Evolutionary conservation across 2,888 invertebrate genomes (phyloP).

Genomic region (Dilophus febrilis): DNA sequence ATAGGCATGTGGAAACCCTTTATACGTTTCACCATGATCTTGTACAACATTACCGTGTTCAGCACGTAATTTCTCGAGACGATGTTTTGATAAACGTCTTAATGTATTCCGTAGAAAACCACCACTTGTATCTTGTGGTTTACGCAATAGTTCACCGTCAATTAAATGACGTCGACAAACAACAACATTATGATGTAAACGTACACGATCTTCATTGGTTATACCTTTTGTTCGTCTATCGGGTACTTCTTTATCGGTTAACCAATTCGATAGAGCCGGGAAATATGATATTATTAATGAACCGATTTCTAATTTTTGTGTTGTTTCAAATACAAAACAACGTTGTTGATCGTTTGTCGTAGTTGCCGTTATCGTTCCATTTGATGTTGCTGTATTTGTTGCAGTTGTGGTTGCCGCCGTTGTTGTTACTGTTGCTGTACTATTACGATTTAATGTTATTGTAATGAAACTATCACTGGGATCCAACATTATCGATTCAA

Average conservation of each 20-base stretch:
- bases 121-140: conserved; percentile 70
- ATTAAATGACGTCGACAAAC: conserved; percentile 67
- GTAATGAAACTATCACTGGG: conserved; percentile 86
- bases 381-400: too few relatives aligned
- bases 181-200: conserved; percentile 74
- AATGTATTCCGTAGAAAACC: conserved; percentile 78
- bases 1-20: conserved; percentile 68
- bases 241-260: conserved; percentile 54
- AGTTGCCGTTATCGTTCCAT: conserved; percentile 13
- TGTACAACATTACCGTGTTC: conserved; percentile 44
- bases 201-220: conserved; percentile 73
- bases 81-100: conserved; percentile 67
- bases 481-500: conserved; percentile 80
- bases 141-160: conserved; percentile 63
- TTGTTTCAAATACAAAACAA: conserved; percentile 85
- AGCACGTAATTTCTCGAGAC: conserved; percentile 57
- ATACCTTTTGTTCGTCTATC: conserved; percentile 47
- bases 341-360: conserved; percentile 36
- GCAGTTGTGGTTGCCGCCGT: too few relatives aligned
- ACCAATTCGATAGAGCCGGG: conserved; percentile 65
- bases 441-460: conserved; percentile 60
- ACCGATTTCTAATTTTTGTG: conserved; percentile 80
- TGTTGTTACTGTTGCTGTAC: conserved; percentile 13
- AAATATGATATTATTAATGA: conserved; percentile 84
- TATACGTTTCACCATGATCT: conserved; percentile 67